Percentiles rank a stretch among this genome's conserved stretches.
These are phyloP conservation scores for Scrobipalpa atriplicella DNA, from an alignment of 2,888 invertebrate genomes.

Conservation along the genomic window DNA sequence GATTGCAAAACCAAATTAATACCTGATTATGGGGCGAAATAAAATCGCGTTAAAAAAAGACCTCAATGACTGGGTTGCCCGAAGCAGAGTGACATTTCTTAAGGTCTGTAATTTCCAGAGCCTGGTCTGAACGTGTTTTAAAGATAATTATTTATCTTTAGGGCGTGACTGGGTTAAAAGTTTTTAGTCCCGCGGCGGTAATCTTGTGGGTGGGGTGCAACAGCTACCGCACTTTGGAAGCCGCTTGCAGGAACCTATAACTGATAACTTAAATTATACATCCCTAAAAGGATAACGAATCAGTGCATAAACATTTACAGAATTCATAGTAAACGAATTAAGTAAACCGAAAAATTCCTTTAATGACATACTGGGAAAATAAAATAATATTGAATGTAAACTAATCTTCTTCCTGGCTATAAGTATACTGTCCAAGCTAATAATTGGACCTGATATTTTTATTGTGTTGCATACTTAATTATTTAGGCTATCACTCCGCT, in stretches of 20 bases:
- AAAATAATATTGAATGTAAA: no score
- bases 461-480: no score
- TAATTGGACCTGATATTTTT: no score
- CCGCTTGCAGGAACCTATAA: neutral
- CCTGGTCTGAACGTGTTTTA: slow-evolving; percentile 42
- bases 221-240: slow-evolving; percentile 43
- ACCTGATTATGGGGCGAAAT: slow-evolving; percentile 31
- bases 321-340: neutral
- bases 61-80: slow-evolving; percentile 43
- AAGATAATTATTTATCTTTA: slow-evolving; percentile 48
- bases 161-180: slow-evolving; percentile 41
- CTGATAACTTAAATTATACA: neutral
- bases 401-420: no score
- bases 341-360: no score
- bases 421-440: no score
- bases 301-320: no score
- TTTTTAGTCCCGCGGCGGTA: slow-evolving; percentile 47
- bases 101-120: slow-evolving; percentile 39
- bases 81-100: slow-evolving; percentile 53
- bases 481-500: no score
- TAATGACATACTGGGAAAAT: no score
- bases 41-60: slow-evolving; percentile 37
- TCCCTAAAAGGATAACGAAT: neutral
- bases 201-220: slow-evolving; percentile 45
- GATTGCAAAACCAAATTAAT: slow-evolving; percentile 35